A percentile compares a stretch with the other conserved stretches of the same genome.
phyloP scores from a whole-genome alignment of 2,113 vertebrate genomes.

The Eurypyga helias region DNA sequence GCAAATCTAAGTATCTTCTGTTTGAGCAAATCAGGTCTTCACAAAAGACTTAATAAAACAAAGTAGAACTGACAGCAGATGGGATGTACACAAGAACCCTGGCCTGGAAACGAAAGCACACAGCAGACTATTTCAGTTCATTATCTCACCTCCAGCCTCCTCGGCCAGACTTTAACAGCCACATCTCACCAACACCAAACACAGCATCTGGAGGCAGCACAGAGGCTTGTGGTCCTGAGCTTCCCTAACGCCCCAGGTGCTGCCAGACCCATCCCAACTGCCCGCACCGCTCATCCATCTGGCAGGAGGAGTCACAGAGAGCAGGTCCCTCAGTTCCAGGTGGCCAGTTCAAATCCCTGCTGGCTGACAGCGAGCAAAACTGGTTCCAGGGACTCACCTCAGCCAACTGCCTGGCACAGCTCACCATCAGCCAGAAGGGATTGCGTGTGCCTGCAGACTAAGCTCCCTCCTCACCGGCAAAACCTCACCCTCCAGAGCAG shows the following conservation, averaged over 20 bases:
- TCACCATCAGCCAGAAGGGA: not conserved
- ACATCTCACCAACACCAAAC: not conserved
- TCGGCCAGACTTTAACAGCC: not conserved
- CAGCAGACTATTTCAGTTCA: not conserved
- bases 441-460: not conserved
- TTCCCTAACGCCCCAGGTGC: not conserved
- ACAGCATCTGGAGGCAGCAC: not conserved
- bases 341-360: not conserved
- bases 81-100: not conserved
- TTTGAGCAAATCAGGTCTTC: not conserved
- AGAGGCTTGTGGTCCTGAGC: not conserved
- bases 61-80: not conserved
- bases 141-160: not conserved
- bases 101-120: not conserved
- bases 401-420: not conserved
- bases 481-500: not conserved
- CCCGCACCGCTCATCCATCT: not conserved
- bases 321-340: not conserved
- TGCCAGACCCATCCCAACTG: not conserved
- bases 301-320: not conserved
- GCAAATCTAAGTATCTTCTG: slow-evolving; percentile 17
- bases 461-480: not conserved
- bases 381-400: not conserved
- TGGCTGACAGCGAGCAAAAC: not conserved
- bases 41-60: not conserved